Evolutionary conservation across 2,797 vertebrate genomes (phyloP).

Genomic region (Bucorvus abyssinicus): DNA sequence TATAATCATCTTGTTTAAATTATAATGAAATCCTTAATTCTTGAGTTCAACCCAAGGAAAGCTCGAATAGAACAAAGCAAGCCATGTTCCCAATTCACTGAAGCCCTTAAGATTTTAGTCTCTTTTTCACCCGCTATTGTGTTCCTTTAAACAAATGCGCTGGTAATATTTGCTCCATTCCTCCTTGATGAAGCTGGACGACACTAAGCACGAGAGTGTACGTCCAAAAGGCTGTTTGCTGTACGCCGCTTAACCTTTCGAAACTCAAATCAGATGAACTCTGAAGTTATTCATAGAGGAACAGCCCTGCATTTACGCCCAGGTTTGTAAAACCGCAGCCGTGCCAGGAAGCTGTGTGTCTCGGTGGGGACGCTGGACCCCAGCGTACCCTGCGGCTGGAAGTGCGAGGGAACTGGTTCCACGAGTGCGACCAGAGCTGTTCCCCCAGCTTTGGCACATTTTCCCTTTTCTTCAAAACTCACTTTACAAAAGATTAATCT

Average conservation of each 20-base stretch:
- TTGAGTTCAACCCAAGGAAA: constrained; percentile 8
- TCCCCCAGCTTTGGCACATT: neutral
- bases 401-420: accelerated
- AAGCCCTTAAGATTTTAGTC: neutral
- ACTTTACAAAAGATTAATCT: neutral
- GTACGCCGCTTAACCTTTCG: neutral
- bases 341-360: neutral
- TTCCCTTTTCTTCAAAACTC: neutral
- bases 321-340: accelerated
- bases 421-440: neutral
- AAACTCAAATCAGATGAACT: neutral
- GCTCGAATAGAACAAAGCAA: neutral
- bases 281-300: neutral
- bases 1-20: neutral
- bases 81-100: neutral
- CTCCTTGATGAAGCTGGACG: neutral
- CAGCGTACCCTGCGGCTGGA: accelerated
- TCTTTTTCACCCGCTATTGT: neutral
- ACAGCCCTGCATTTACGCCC: accelerated
- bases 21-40: constrained; percentile 7
- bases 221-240: neutral
- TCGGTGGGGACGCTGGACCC: accelerated
- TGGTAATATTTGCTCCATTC: neutral
- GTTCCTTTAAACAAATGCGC: neutral
- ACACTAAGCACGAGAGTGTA: accelerated